These are phyloP conservation scores for Porites lutea DNA, from an alignment of 64 coral and sea anemone genomes.

Conservation along the genomic window DNA sequence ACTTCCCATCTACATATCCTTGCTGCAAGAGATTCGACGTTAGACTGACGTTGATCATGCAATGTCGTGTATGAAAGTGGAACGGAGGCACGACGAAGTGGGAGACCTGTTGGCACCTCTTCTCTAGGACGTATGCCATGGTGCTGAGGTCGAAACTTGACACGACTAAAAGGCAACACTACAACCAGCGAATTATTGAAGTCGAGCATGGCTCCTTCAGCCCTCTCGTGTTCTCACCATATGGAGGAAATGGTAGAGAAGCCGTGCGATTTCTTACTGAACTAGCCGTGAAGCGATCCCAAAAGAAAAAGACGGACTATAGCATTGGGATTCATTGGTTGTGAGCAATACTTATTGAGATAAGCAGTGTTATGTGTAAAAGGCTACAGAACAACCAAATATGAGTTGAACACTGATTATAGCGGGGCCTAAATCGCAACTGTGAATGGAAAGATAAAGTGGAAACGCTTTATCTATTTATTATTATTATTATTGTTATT, in stretches of 20 bases:
- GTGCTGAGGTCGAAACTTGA: neutral
- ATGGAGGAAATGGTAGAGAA: neutral
- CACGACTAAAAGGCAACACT: conserved; percentile 7
- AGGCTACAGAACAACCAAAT: neutral
- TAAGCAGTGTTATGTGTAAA: neutral
- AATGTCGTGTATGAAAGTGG: neutral
- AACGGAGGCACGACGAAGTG: conserved; percentile 49
- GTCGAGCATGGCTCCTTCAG: no score
- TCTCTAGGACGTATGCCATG: conserved; percentile 50
- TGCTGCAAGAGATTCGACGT: conserved; percentile 53
- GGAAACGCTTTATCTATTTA: neutral
- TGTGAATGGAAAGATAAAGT: conserved; percentile 10
- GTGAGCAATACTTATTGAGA: neutral
- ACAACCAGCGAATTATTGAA: neutral
- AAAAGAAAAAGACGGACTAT: neutral
- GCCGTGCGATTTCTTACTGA: conserved; percentile 16
- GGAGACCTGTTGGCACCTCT: conserved; percentile 52
- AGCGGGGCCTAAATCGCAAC: conserved; percentile 16
- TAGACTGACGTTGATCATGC: neutral
- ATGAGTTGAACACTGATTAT: conserved; percentile 18
- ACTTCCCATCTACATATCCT: neutral
- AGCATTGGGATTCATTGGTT: neutral
- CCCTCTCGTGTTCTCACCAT: no score
- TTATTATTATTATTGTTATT: neutral
- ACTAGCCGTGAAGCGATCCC: neutral